Conservation (phyloP, 2,888 invertebrate species). For the Ophion costatus region DNA sequence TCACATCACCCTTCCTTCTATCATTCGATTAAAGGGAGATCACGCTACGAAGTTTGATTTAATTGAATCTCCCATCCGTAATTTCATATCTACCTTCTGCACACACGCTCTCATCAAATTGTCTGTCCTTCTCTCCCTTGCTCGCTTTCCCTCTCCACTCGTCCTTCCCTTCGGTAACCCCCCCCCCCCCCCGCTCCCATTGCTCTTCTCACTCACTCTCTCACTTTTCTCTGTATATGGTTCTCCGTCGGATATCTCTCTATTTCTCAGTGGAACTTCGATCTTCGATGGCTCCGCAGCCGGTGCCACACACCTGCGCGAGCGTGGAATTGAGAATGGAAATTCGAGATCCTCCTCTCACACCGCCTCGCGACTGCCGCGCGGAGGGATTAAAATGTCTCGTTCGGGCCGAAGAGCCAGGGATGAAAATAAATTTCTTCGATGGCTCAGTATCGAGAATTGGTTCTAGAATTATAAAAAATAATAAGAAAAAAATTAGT, state of each 20-base stretch:
- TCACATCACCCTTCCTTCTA: constrained; percentile 66
- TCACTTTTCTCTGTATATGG: background rate
- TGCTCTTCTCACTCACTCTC: background rate
- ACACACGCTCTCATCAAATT: constrained; percentile 74
- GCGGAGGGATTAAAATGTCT: constrained; percentile 43
- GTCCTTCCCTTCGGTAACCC: background rate
- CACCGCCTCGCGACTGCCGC: background rate
- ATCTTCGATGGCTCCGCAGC: constrained; percentile 70
- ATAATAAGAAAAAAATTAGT: background rate
- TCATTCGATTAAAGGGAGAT: constrained; percentile 77
- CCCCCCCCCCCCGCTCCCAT: background rate
- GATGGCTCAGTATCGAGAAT: constrained; percentile 27
- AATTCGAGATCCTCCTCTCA: constrained; percentile 39
- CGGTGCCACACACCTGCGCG: constrained; percentile 41
- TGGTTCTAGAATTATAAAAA: constrained; percentile 8
- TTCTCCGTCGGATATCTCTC: constrained; percentile 47
- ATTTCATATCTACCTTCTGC: constrained; percentile 83
- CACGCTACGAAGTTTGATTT: constrained; percentile 79
- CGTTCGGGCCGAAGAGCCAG: constrained; percentile 21
- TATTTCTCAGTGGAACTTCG: constrained; percentile 71
- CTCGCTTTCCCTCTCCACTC: constrained; percentile 28
- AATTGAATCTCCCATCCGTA: constrained; percentile 81
- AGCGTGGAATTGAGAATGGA: constrained; percentile 65
- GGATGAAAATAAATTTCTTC: constrained; percentile 43
- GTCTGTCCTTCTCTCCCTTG: constrained; percentile 50